Conservation (phyloP, 2,797 vertebrate species). For the Anisognathus igniventris region DNA sequence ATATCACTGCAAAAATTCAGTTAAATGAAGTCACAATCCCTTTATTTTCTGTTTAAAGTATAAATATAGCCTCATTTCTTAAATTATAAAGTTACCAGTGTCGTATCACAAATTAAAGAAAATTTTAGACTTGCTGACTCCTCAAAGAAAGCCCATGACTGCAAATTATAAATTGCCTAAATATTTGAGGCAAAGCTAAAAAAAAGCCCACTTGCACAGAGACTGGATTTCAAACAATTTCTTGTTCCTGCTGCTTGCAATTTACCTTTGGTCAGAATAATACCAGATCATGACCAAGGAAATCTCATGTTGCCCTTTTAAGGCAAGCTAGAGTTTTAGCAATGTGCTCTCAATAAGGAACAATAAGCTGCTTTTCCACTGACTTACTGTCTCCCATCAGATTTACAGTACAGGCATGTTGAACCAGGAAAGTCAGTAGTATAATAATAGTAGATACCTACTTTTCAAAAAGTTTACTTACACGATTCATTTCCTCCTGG, state of each 20-base stretch:
- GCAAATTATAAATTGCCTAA: background rate
- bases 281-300: background rate
- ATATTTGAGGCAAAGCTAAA: background rate
- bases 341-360: background rate
- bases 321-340: background rate
- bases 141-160: background rate
- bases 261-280: background rate
- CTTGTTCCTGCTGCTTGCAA: background rate
- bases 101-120: background rate
- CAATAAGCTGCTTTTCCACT: background rate
- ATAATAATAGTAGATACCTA: background rate
- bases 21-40: background rate
- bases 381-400: background rate
- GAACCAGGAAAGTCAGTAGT: background rate
- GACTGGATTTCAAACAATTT: background rate
- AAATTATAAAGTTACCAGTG: background rate
- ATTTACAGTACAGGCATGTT: background rate
- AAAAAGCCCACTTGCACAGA: background rate
- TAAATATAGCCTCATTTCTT: background rate
- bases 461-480: constrained; percentile 74
- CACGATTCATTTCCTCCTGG: constrained; percentile 86
- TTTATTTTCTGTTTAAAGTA: background rate
- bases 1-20: background rate
- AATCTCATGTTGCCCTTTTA: background rate
- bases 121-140: background rate